These are phyloP conservation scores for Ranitomeya imitator DNA, from an alignment of 2,113 vertebrate species.

Conservation along the genomic window DNA sequence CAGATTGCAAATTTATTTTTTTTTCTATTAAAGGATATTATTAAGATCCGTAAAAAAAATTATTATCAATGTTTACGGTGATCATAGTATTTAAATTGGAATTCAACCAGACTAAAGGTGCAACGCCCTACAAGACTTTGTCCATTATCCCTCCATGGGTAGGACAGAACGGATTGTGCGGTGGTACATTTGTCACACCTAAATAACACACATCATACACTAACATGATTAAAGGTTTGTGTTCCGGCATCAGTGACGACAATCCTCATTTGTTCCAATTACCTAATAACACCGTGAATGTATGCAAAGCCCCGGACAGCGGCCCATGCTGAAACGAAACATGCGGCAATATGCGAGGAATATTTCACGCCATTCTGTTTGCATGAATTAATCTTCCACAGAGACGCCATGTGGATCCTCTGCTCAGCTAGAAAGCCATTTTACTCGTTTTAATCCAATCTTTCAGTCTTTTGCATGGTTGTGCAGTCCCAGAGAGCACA, in stretches of 20 bases:
- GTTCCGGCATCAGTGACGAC: background rate
- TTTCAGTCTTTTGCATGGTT: background rate
- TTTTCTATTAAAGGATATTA: too few species aligned
- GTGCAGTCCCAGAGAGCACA: background rate
- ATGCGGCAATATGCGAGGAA: background rate
- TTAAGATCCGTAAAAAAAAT: too few species aligned
- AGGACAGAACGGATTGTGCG: too few species aligned
- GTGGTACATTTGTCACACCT: background rate
- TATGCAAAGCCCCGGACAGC: background rate
- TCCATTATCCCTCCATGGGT: too few species aligned
- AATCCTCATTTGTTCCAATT: background rate
- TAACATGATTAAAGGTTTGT: background rate
- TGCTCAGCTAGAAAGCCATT: background rate
- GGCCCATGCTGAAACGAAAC: background rate
- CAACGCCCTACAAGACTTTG: too few species aligned
- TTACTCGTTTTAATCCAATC: background rate
- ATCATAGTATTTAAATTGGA: too few species aligned
- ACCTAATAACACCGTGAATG: background rate
- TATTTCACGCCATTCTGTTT: background rate
- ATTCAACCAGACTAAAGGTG: too few species aligned
- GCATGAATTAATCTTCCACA: background rate
- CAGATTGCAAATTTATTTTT: too few species aligned
- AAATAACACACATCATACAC: background rate
- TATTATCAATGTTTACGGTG: too few species aligned
- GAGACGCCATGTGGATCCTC: background rate